Evolutionary conservation across 1,140 invertebrate species (phyloP).

Genomic region (Riptortus pedestris): DNA sequence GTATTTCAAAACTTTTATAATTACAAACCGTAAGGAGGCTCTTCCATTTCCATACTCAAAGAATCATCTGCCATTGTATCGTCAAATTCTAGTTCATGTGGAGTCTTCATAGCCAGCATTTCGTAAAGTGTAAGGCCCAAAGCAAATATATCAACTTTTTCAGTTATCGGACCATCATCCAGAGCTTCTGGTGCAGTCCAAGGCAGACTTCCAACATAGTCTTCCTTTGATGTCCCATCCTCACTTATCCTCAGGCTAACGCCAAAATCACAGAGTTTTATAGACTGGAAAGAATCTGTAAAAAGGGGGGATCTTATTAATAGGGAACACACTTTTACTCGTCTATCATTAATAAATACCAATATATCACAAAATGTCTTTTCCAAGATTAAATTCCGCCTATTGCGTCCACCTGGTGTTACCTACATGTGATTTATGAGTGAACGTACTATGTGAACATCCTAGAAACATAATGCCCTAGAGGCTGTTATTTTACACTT

Average conservation of each 20-base stretch:
- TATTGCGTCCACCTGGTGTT: too few relatives aligned
- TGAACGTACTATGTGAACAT: too few relatives aligned
- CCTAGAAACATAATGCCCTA: too few relatives aligned
- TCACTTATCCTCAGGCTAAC: constrained; percentile 54
- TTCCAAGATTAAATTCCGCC: too few relatives aligned
- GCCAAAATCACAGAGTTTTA: constrained; percentile 79
- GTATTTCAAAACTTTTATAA: not conserved
- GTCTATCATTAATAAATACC: too few relatives aligned
- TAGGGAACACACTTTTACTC: too few relatives aligned
- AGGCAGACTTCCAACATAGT: constrained; percentile 44
- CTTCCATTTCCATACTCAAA: constrained; percentile 4
- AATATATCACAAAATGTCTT: too few relatives aligned
- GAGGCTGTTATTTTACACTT: too few relatives aligned
- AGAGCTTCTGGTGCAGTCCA: constrained; percentile 71
- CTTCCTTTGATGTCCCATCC: constrained; percentile 37
- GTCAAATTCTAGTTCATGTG: constrained; percentile 42
- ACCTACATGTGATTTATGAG: too few relatives aligned
- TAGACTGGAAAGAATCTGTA: constrained; percentile 52
- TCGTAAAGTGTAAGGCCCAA: constrained; percentile 69
- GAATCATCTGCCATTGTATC: not conserved
- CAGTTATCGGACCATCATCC: constrained; percentile 43
- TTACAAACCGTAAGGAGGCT: not conserved
- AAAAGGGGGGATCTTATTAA: too few relatives aligned
- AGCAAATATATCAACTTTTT: constrained; percentile 68
- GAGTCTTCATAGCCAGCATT: constrained; percentile 59